phyloP scores from a whole-genome alignment of 2,113 vertebrate species.

The Centropus unirufus region DNA sequence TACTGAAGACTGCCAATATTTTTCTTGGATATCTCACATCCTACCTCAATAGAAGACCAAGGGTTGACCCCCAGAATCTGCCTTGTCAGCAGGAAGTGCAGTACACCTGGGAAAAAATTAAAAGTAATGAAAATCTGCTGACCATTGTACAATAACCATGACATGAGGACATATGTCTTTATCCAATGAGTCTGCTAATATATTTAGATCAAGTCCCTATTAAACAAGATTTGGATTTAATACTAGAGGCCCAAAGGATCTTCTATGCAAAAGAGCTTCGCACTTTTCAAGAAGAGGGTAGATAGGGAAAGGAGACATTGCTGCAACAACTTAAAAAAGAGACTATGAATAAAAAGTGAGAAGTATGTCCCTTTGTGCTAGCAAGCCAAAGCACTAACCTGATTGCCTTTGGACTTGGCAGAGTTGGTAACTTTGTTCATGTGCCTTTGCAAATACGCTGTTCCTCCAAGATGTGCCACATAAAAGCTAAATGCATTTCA shows the following conservation, averaged over 20 bases:
- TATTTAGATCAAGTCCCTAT: neutral
- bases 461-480: neutral
- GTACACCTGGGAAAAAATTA: neutral
- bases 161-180: neutral
- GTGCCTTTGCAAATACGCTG: neutral
- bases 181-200: neutral
- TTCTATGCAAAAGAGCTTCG: neutral
- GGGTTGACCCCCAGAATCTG: neutral
- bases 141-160: neutral
- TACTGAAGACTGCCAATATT: neutral
- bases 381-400: neutral
- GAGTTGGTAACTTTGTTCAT: neutral
- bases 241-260: neutral
- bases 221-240: constrained; percentile 6
- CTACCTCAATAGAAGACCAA: neutral
- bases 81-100: neutral
- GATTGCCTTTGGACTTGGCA: neutral
- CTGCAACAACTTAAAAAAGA: neutral
- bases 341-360: neutral
- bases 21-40: neutral
- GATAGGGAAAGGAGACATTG: neutral
- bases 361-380: neutral
- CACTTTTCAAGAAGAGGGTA: neutral
- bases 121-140: neutral
- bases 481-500: neutral